Evolutionary conservation across 2,113 vertebrate species (phyloP), one percentile per base, ranked within the genome.

Genomic region (Sinocyclocheilus anophthalmus): DNA sequence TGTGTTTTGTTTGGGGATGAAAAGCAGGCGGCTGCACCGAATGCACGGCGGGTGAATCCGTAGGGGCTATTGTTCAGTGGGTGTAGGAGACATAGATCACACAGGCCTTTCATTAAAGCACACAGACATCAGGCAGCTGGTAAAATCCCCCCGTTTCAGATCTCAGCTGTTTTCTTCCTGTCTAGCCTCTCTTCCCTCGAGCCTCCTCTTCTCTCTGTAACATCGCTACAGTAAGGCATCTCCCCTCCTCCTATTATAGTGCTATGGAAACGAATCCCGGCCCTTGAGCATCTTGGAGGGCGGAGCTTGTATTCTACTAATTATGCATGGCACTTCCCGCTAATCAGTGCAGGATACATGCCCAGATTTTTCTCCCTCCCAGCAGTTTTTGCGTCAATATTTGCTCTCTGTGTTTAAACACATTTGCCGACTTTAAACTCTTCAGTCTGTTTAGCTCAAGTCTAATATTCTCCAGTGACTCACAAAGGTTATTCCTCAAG

Each of bases 81-180:
- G 81, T 84, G 75, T 88, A 48, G 42, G 53, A 86, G 84, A 79
- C 73, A 45, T 50, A 84, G 65, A 76, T 80, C 63, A 59, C 59
- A 65, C 55, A 57, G 57, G 13, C 84, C 73, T 79, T 84, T 88
- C 72, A 84, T 86, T 75, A 76, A 75, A 79, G 53, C n/a, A 45
- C 45, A 53, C 50, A 53, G 14, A 53, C 50, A 53, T 16, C 1
- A 16, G 50, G 76, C 75, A 87, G 81, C 81, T 84, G 81, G 63
- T 61, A 50, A 55, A 80, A 63, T 53, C 82, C 67, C 63, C 72
- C 33, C 18, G 12, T 42, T 45, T 81, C 57, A 42, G 59, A 81
- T 5, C 78, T 33, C 5, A 50, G 13, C 48, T 50, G 48, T 50
- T 50, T 50, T 14, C 3, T 50, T 50, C 48, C 13, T 16, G 70